Percentiles rank a stretch among this genome's conserved stretches.
Conservation (phyloP, 2,797 vertebrate species). For the Ciconia nigra region DNA sequence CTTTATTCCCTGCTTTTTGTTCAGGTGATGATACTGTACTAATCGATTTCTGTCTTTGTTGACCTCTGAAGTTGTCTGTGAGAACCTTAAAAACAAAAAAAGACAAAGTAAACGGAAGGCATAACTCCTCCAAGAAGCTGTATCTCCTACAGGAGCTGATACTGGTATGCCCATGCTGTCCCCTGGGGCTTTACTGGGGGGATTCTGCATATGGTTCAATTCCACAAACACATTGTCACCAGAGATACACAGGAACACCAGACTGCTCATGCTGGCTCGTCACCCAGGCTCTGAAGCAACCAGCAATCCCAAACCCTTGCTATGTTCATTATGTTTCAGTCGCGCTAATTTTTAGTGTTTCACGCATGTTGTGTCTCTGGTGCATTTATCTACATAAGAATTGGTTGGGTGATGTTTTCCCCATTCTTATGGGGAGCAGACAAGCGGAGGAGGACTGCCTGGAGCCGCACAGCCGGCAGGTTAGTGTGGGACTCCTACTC, state of each 20-base stretch:
- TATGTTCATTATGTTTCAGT: fast-evolving
- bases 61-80: not conserved
- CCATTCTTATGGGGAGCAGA: not conserved
- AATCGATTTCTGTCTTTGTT: not conserved
- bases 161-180: not conserved
- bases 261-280: fast-evolving
- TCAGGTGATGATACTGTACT: not conserved
- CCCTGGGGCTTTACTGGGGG: not conserved
- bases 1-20: not conserved
- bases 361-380: fast-evolving
- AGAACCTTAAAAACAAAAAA: not conserved
- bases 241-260: fast-evolving
- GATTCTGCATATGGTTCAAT: fast-evolving
- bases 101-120: not conserved
- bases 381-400: fast-evolving
- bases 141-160: fast-evolving
- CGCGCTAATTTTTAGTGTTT: fast-evolving
- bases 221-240: fast-evolving
- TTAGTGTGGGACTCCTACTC: not conserved
- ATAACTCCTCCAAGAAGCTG: not conserved
- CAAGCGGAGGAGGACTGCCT: not conserved
- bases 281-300: not conserved
- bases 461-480: not conserved
- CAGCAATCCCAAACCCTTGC: not conserved
- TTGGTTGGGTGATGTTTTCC: not conserved